Evolutionary conservation across 1,140 invertebrate species (phyloP).

Genomic region (Brachionus plicatilis): DNA sequence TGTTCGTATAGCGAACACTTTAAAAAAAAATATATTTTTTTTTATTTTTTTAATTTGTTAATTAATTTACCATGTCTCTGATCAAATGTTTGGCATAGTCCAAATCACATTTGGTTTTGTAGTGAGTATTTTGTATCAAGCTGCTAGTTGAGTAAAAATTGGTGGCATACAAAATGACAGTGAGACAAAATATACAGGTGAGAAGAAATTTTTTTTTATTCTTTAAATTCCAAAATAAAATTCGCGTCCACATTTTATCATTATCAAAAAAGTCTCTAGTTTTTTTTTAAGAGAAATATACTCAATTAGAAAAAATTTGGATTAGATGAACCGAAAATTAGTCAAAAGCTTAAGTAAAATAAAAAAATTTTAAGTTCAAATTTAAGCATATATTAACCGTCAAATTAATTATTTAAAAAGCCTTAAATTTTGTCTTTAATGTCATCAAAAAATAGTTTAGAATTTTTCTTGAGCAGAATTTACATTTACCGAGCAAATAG

Average conservation of each 20-base stretch:
- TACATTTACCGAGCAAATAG: no score
- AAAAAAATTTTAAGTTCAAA: neutral
- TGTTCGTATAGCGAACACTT: constrained; percentile 13
- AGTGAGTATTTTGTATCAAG: neutral
- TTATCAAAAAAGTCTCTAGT: neutral
- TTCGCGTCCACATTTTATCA: neutral
- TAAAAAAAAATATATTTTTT: neutral
- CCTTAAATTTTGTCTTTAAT: neutral
- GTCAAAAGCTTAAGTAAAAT: neutral
- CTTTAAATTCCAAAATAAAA: neutral
- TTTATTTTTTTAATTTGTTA: no score
- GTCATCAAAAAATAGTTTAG: neutral
- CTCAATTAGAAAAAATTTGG: neutral
- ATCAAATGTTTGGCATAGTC: neutral
- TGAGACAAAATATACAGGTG: neutral
- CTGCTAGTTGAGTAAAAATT: neutral
- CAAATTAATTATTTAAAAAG: neutral
- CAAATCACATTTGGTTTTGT: neutral
- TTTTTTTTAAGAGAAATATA: neutral
- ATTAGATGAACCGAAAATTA: neutral
- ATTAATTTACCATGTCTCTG: neutral
- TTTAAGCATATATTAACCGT: neutral
- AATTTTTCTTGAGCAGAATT: no score
- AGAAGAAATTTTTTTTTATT: neutral
- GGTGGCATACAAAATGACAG: neutral